A percentile compares a stretch with the other conserved stretches of the same genome.
phyloP scores from a whole-genome alignment of 1,140 invertebrate genomes.

The Tetramorium alpestre region DNA sequence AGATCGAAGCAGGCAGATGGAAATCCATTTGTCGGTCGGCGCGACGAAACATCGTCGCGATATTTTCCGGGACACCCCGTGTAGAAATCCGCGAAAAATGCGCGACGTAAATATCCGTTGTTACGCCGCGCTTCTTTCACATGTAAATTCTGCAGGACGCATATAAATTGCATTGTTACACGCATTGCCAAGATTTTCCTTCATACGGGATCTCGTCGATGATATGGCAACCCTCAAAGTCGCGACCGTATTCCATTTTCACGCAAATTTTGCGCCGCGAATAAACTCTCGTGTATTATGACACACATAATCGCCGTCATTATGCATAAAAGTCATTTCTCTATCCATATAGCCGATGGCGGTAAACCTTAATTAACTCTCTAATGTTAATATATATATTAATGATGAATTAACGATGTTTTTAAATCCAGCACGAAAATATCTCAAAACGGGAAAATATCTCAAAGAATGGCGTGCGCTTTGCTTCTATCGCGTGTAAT shows the following conservation, averaged over 20 bases:
- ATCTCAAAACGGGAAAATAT: background rate
- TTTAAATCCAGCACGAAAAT: background rate
- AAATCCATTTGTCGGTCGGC: constrained; percentile 40
- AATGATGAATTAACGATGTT: background rate
- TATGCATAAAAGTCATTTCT: background rate
- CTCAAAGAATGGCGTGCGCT: background rate
- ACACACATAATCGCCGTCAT: background rate
- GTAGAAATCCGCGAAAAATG: constrained; percentile 27
- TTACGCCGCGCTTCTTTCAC: constrained; percentile 57
- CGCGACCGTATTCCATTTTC: constrained; percentile 21
- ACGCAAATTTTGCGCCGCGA: constrained; percentile 24
- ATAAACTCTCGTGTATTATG: background rate
- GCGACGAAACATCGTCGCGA: constrained; percentile 1
- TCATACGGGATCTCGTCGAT: constrained; percentile 29
- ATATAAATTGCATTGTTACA: constrained; percentile 67
- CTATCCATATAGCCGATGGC: no score
- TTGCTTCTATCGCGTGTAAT: background rate
- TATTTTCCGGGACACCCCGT: constrained; percentile 28
- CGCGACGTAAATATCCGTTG: constrained; percentile 64
- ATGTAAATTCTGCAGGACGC: constrained; percentile 56
- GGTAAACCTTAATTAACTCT: background rate
- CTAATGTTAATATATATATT: background rate
- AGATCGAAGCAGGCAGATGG: constrained; percentile 34
- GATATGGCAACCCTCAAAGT: constrained; percentile 33
- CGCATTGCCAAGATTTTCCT: constrained; percentile 55